Base-by-base conservation (phyloP, 2,797 vertebrate species). In the Microctenopoma steveboyesi region DNA sequence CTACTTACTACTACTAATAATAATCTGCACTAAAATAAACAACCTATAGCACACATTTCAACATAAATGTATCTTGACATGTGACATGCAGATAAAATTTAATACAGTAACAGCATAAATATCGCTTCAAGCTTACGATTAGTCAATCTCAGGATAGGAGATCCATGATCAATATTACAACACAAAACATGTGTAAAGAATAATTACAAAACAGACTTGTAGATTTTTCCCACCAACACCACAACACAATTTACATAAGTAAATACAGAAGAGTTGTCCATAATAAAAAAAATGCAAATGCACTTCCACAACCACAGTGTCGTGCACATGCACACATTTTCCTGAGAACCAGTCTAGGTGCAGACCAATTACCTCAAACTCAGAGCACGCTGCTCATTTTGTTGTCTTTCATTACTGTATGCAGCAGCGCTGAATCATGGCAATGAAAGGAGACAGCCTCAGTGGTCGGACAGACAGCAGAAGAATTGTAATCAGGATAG, bases 391-490 rank as follows among this genome's bases (percentile, higher is more conserved):
- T 82, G 86, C 78, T 79, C 64, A 74, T 82, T 90, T 35, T 87
- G 79, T 83, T 60, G 46, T 71, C 63, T 72, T 86, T 88, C 83
- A 89, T 86, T 87, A 81, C 64, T 39, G 72, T 70, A 79, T 77
- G 74, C 77, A 67, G 77, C 58, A 28, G 42, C 54, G 72, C 64
- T 72, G 82, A 87, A 89, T 91, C 83, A 74, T 82, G 86, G 78
- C 77, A 87, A 88, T 90, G 85, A 86, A 81, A 88, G 79, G 60
- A 84, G 79, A 82, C 84, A 70, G 79, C 68, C 65, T 71, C 79
- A 75, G 75, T 68, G 81, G 82, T 77, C 82, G 70, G 82, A 86
- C 68, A 81, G 82, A 69, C 79, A 71, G 76, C 60, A 68, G 73
- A 84, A 43, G 79, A 74, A 51, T 76, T 62, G 76, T 82, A 83